Evolutionary conservation across 2,888 invertebrate genomes (phyloP), one percentile per base, ranked within the genome.

Genomic region (Rhabditoides inermis): DNA sequence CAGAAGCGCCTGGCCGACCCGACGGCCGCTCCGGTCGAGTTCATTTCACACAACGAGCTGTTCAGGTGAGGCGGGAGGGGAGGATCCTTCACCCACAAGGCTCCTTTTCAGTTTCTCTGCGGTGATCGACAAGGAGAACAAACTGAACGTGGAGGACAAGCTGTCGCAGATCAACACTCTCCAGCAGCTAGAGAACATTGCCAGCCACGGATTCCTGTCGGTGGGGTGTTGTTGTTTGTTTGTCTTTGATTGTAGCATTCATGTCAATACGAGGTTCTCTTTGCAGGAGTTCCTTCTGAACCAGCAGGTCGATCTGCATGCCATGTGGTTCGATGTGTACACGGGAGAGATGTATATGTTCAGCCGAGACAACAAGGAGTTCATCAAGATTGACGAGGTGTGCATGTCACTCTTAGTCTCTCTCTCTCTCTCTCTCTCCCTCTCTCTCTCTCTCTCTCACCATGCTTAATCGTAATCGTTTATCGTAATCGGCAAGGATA

Each of bases 281-380:
- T 15, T 62, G 28, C 48, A 64, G 52, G 75, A 75, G 25, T 71
- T 69, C 53, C 61, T 75, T 3, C 65, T 59, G 37, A 51, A 58
- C 3, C 49, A 60, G 26, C 49, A 50, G 30, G 70, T 75, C 12
- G 59, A 67, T 45, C 55, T 76, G 20, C 70, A 78, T 60, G 94
- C 92, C 0, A 80, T 95, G 36, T 95, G 94, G 94, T 92, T 94
- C 77, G 94, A 94, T 77, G 89, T 95, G 77, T 91, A 91, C 77
- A 89, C 90, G 0, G 61, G 65, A 0, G 90, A 92, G 77, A 88
- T 94, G 72, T 90, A 88, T 77, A 89, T 88, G 78, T 94, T 94
- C 76, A 90, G 68, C 84, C 85, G 36, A 36, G 45, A 37, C 40
- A 25, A 28, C 35, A 50, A 32, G 40, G 35, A n/a, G n/a, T n/a